Base-by-base conservation (phyloP, 2,113 vertebrate species). In the Bostrychus sinensis region DNA sequence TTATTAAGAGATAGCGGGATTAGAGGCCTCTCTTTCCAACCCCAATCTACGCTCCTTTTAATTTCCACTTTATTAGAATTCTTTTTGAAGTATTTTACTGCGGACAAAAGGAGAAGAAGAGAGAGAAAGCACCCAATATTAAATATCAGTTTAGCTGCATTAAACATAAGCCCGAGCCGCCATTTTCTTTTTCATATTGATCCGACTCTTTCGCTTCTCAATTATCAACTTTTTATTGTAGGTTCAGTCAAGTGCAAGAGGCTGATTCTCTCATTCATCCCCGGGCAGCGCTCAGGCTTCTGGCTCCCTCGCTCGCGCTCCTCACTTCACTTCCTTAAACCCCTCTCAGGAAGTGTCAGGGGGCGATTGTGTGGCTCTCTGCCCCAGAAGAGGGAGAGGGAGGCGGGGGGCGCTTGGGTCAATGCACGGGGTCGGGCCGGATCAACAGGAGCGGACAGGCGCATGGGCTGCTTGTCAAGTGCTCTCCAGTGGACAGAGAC, bases 51-150 rank as follows among this genome's bases (percentile, higher is more conserved):
- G 91, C 93, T 94, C 94, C 94, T 95, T 95, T 98, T 98, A 98
- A 99, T 98, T 98, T 98, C 93, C 92, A 96, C 95, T 97, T 98
- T 96, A 99, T 99, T 98, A 96, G 95, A 98, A 98, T 97, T 99
- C 96, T 96, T 99, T 99, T 99, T 99, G 97, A 98, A 96, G 96
- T 97, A 94, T 95, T 97, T 96, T 94, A 95, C 93, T 91, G 89
- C 93, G 95, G 94, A 98, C 95, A 98, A 98, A 97, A 88, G 94
- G 89, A 95, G 94, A 96, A 92, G 93, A 94, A 95, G 93, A 95
- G 94, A 93, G 92, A 94, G 93, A 96, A 96, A 93, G 94, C 94
- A 94, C 93, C 94, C 96, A 94, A 96, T 97, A 98, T 96, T 97
- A 96, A 98, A 97, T 98, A 99, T 98, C 95, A 95, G 94, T 97